Base-by-base conservation (phyloP, 2,888 invertebrate genomes). In the Amaurobius ferox region DNA sequence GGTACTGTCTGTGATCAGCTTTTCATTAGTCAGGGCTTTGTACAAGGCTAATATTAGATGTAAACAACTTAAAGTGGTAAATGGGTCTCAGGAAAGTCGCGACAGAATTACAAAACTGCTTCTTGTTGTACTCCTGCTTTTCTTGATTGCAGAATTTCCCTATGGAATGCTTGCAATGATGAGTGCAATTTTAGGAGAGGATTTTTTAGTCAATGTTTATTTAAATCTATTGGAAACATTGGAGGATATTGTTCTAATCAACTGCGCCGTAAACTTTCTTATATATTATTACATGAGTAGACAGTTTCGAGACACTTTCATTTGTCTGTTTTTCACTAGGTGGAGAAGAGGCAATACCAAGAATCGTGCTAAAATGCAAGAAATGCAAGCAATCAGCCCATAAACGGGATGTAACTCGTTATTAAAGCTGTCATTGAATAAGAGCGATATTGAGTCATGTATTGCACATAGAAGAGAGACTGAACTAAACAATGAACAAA, bases 251-350 rank as follows among this genome's bases (percentile, higher is more conserved):
- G 97, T 98, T 0, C 93, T 98, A 80, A 92, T 97, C 89, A 98
- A 98, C 91, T 96, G 97, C 9, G 96, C 97, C 0, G 95, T 98
- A 83, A 98, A 97, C 92, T 98, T 98, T 90, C 95, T 98, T 76
- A 93, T 98, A 66, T 98, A 98, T 91, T 98, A 97, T 90, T 94
- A 96, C 76, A 98, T 98, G 98, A 97, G 97, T 87, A 94, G 96
- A 88, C 97, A 97, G 93, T 98, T 98, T 91, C 93, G 98, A 30
- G 90, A 91, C 72, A 93, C 93, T 0, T 93, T 93, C 89, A 89
- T 90, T 11, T 93, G 94, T 90, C 92, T 96, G 90, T 94, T 96
- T 90, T 93, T 94, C 88, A 94, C 94, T 13, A 93, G 93, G 80
- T 93, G 94, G n/a, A n/a, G n/a, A n/a, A n/a, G n/a, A n/a, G n/a